Conservation (phyloP, 2,113 vertebrate genomes). For the Acanthochromis polyacanthus region DNA sequence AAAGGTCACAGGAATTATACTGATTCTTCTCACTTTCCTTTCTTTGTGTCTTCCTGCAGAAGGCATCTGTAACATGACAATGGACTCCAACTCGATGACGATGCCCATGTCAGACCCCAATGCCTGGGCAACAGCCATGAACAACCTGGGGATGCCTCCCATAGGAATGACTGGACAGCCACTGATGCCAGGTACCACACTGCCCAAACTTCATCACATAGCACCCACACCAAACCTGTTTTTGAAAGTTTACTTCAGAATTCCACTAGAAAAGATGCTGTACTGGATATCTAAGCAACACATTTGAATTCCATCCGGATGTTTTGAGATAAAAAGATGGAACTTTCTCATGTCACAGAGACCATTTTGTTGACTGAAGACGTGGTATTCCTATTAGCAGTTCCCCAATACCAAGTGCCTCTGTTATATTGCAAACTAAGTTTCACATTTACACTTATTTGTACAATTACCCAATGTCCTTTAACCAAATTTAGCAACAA, state of each 20-base stretch:
- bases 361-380: not conserved
- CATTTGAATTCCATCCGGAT: not conserved
- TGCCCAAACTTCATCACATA: not conserved
- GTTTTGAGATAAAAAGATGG: not conserved
- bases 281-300: not conserved
- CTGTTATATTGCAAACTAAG: no score
- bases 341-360: not conserved
- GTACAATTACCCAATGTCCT: no score
- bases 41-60: constrained; percentile 78
- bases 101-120: constrained; percentile 94
- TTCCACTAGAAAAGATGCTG: not conserved
- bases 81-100: constrained; percentile 90
- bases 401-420: not conserved
- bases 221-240: not conserved
- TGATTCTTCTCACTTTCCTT: constrained; percentile 3
- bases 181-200: constrained; percentile 89
- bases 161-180: constrained; percentile 92
- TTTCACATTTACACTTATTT: not conserved
- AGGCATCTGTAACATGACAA: constrained; percentile 88
- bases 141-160: constrained; percentile 95
- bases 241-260: not conserved
- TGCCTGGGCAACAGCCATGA: constrained; percentile 97
- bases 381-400: not conserved
- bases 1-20: constrained; percentile 5
- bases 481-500: no score